Conservation (phyloP, 2,113 vertebrate species). For the Ceyx margarethae region DNA sequence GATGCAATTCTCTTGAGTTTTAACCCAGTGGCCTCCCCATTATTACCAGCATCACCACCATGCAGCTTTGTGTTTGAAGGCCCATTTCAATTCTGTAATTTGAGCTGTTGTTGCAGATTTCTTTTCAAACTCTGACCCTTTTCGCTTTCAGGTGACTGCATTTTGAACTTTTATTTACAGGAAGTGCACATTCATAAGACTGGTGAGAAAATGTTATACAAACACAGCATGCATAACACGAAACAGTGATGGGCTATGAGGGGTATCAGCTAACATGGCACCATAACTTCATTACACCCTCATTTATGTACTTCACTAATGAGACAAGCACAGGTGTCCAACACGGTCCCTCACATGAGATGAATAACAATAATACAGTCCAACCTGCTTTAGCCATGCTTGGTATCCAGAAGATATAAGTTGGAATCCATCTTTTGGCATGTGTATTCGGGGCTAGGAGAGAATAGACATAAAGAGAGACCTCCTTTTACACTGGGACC, state of each 20-base stretch:
- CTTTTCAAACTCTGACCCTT: constrained; percentile 41
- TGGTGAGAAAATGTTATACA: constrained; percentile 57
- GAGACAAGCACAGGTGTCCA: constrained; percentile 71
- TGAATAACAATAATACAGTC: constrained; percentile 74
- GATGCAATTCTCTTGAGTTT: constrained; percentile 67
- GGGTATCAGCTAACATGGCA: constrained; percentile 63
- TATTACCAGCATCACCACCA: constrained; percentile 62
- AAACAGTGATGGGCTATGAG: constrained; percentile 61
- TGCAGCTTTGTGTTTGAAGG: constrained; percentile 55
- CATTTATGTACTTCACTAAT: constrained; percentile 68
- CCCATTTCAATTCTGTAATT: constrained; percentile 66
- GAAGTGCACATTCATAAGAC: constrained; percentile 51
- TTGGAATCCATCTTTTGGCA: constrained; percentile 76
- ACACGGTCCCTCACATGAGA: constrained; percentile 67
- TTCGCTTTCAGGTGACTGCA: constrained; percentile 50
- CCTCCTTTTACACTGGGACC: constrained; percentile 72
- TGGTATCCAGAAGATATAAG: constrained; percentile 76
- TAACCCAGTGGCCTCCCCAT: constrained; percentile 71
- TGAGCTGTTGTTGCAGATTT: constrained; percentile 45
- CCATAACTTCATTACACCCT: constrained; percentile 52
- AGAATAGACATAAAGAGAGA: constrained; percentile 75
- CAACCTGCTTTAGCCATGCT: constrained; percentile 77
- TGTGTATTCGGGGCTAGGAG: constrained; percentile 76
- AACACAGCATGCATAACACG: constrained; percentile 68
- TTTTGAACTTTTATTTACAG: constrained; percentile 65